A percentile compares a stretch with the other conserved stretches of the same genome.
Evolutionary conservation across 2,113 vertebrate genomes (phyloP).

Genomic region (Meriones unguiculatus): DNA sequence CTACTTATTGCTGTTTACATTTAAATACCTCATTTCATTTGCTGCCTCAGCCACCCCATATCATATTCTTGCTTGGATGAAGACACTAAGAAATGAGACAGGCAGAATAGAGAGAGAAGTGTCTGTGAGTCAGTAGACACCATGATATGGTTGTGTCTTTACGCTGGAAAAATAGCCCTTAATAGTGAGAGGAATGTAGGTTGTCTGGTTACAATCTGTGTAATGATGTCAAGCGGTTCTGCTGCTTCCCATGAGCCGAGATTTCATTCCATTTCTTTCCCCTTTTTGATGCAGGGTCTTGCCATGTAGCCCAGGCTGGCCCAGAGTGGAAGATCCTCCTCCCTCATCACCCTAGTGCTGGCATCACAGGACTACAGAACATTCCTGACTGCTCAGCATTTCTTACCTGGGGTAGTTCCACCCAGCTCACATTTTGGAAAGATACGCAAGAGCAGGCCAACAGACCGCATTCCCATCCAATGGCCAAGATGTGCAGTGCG

Average conservation of each 20-base stretch:
- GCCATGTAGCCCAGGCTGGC: not conserved
- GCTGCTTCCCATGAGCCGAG: not conserved
- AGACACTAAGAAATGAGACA: conserved; percentile 36
- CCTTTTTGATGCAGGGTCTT: not conserved
- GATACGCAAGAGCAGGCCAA: not conserved
- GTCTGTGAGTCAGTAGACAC: not conserved
- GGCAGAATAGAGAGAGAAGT: not conserved
- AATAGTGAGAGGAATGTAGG: not conserved
- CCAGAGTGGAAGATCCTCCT: not conserved
- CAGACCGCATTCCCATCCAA: not conserved
- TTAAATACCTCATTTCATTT: conserved; percentile 18
- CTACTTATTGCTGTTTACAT: not conserved
- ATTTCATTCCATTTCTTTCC: not conserved
- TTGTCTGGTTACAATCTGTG: not conserved
- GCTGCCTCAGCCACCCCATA: not conserved
- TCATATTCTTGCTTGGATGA: not conserved
- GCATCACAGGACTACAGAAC: not conserved
- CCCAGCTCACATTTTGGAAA: conserved; percentile 32
- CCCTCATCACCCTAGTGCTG: not conserved
- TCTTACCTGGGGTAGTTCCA: not conserved
- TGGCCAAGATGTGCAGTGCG: too few relatives aligned
- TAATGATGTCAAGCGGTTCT: not conserved
- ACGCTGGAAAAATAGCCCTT: not conserved
- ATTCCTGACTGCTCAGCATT: not conserved
- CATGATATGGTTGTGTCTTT: not conserved